Evolutionary conservation across 2,113 vertebrate genomes (phyloP), one percentile per base, ranked within the genome.

Genomic region (Brachionichthys hirsutus): DNA sequence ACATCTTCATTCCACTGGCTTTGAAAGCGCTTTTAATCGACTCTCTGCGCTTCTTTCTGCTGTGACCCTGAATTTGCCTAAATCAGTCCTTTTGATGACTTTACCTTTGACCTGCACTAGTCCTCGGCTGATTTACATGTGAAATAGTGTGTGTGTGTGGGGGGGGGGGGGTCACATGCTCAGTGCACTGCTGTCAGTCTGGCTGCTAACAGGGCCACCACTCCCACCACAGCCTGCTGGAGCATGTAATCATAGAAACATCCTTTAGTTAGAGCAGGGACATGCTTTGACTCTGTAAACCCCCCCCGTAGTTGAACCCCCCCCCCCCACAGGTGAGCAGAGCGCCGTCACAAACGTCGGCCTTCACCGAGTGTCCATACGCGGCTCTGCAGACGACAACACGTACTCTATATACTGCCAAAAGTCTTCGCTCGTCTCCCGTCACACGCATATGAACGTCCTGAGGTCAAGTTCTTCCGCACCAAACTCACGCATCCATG

Each of bases 181-280:
- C 15, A 42, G 40, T 7, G 30, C 40, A 15, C 42, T 17, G 61
- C 10, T 47, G 34, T 30, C 34, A 13, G 17, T 36, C 20, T 22
- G 41, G 16, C 42, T 38, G 15, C 30, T 36, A 58, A 41, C 18
- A 44, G 51, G 59, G 66, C 82, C 78, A 70, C 82, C 70, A 60
- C 73, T 60, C 19, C 17, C 36, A 40, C 71, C 66, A 14, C 62
- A 40, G 48, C 77, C 54, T 22, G 24, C 46, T 54, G 20, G 1
- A 54, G 42, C 36, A 9, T n/a, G 15, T 18, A 55, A 61, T 6
- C 13, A 60, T 16, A 64, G 36, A 59, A 58, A 49, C 50, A 48
- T 41, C 19, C 40, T 44, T 60, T 40, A 44, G 38, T 41, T 1
- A 44, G 17, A 49, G 36, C 18, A 12, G 60, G 22, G 47, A 42